Conservation (phyloP, 2,888 invertebrate genomes). For the Athalia circularis region DNA sequence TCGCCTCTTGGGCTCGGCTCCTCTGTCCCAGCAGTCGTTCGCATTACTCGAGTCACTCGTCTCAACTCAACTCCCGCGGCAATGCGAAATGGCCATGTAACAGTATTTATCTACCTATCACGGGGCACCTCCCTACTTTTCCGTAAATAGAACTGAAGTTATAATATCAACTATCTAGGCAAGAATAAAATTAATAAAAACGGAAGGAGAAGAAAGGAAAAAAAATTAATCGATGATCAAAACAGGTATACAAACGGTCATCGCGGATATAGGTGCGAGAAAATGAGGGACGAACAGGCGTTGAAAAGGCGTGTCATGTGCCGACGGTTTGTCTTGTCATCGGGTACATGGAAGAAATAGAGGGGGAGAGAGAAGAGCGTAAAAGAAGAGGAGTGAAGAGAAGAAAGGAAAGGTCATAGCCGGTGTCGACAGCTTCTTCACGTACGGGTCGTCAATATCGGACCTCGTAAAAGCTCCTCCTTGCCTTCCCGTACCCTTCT, state of each 20-base stretch:
- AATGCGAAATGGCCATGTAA: background rate
- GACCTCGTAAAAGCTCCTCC: constrained; percentile 36
- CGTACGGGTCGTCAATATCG: constrained; percentile 43
- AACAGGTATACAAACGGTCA: background rate
- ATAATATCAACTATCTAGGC: background rate
- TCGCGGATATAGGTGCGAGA: background rate
- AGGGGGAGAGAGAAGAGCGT: background rate
- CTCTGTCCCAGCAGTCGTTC: constrained; percentile 4
- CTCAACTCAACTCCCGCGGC: background rate
- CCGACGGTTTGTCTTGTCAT: constrained; percentile 23
- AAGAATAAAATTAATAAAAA: background rate
- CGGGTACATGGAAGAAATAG: background rate
- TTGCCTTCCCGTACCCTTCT: constrained; percentile 24
- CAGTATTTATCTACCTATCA: constrained; percentile 30
- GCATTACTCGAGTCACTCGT: constrained; percentile 28
- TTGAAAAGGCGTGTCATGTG: constrained; percentile 14
- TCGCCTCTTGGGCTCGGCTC: constrained; percentile 25
- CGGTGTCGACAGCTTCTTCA: constrained; percentile 25
- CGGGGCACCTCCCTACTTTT: background rate
- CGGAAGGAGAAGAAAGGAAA: too few species aligned
- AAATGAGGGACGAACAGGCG: background rate
- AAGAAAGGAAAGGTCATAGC: background rate
- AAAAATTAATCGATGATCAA: background rate
- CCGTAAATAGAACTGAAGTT: background rate
- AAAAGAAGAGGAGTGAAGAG: background rate